Evolutionary conservation across 2,113 vertebrate genomes (phyloP).

Genomic region (Onychorhynchus coronatus): DNA sequence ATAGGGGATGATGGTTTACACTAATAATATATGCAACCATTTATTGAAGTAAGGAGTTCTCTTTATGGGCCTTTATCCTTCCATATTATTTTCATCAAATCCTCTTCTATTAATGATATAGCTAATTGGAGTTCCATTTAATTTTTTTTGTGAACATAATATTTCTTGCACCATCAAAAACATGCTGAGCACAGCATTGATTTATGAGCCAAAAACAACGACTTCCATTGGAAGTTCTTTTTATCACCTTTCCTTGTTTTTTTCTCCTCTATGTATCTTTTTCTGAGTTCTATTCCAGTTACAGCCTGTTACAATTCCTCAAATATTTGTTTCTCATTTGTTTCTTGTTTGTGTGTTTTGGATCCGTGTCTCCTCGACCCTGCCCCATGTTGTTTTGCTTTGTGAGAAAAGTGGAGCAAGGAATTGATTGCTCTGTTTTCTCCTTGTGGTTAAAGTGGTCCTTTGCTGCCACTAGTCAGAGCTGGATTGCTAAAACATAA

Average conservation of each 20-base stretch:
- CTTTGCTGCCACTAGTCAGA: background rate
- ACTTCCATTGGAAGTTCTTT: background rate
- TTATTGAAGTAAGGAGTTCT: background rate
- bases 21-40: background rate
- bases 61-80: background rate
- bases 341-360: background rate
- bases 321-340: background rate
- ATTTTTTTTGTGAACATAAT: background rate
- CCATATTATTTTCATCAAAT: background rate
- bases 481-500: background rate
- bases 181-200: background rate
- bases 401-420: background rate
- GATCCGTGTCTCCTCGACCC: accelerated
- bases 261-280: accelerated
- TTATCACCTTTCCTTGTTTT: background rate
- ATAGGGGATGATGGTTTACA: background rate
- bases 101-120: background rate
- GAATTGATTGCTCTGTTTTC: background rate
- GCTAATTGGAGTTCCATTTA: background rate
- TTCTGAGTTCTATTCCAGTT: background rate
- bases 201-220: background rate
- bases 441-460: background rate
- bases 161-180: background rate
- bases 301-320: background rate
- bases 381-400: accelerated